Conservation (phyloP, 2,888 invertebrate species). For the Neoascia interrupta region DNA sequence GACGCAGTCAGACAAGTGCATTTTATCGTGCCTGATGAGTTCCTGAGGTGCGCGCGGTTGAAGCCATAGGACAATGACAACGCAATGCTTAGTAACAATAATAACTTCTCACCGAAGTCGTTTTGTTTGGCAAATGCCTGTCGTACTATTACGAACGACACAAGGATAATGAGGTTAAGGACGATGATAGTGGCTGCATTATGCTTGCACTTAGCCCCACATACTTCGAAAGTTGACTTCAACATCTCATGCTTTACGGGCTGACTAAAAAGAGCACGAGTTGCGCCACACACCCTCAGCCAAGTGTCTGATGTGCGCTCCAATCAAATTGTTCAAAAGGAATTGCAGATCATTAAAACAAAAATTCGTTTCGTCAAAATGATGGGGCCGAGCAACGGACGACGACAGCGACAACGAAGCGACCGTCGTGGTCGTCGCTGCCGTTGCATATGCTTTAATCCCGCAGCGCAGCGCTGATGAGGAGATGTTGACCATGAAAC, state of each 20-base stretch:
- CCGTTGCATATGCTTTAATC: slow-evolving; percentile 58
- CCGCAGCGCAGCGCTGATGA: slow-evolving; percentile 53
- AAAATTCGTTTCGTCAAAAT: slow-evolving; percentile 66
- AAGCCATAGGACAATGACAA: slow-evolving; percentile 17
- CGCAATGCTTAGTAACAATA: slow-evolving; percentile 51
- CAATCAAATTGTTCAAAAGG: slow-evolving; percentile 54
- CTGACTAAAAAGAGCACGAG: no score
- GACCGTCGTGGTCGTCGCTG: slow-evolving; percentile 27
- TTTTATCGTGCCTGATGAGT: slow-evolving; percentile 46
- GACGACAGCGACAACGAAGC: slow-evolving; percentile 44
- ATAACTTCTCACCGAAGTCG: slow-evolving; percentile 44
- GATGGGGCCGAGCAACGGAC: slow-evolving; percentile 43
- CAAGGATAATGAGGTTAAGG: slow-evolving; percentile 52
- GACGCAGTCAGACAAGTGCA: slow-evolving; percentile 58
- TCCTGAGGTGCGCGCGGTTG: slow-evolving; percentile 49
- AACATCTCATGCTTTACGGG: no score
- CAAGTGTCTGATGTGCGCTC: slow-evolving; percentile 9
- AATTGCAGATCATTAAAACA: slow-evolving; percentile 67
- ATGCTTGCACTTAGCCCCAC: slow-evolving; percentile 20
- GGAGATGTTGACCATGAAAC: slow-evolving; percentile 49
- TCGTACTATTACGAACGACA: slow-evolving; percentile 30
- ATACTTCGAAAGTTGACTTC: no score
- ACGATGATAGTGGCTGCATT: slow-evolving; percentile 31
- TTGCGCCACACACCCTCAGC: slow-evolving; percentile 12
- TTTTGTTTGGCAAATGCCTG: slow-evolving; percentile 64